Evolutionary conservation across 1,140 invertebrate species (phyloP).

Genomic region (Drosophila burlai): DNA sequence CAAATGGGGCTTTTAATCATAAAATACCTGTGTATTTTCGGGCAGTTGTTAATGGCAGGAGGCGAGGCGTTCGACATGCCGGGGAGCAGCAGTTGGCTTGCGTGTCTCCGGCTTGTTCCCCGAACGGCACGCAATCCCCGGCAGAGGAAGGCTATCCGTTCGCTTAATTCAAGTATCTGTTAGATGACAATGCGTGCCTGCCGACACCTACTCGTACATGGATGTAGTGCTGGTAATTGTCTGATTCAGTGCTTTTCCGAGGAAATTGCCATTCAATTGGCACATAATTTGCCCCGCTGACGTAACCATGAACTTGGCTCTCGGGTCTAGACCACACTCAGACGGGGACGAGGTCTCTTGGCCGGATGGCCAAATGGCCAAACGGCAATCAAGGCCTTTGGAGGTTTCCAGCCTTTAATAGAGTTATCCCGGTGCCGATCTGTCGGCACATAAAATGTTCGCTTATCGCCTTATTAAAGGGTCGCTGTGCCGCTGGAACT

Average conservation of each 20-base stretch:
- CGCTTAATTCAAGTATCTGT: slow-evolving; percentile 48
- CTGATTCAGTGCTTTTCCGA: slow-evolving; percentile 19
- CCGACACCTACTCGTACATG: slow-evolving; percentile 65
- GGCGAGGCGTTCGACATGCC: slow-evolving; percentile 47
- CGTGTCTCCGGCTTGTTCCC: slow-evolving; percentile 69
- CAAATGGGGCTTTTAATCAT: slow-evolving; percentile 75
- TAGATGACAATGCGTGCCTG: slow-evolving; percentile 79
- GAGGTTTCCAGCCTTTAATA: slow-evolving; percentile 52
- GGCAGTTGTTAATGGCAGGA: slow-evolving; percentile 73
- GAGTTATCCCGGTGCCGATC: slow-evolving; percentile 60
- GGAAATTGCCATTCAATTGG: slow-evolving; percentile 62
- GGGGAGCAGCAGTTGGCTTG: slow-evolving; percentile 37
- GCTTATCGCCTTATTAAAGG: slow-evolving; percentile 78
- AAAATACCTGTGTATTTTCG: slow-evolving; percentile 74
- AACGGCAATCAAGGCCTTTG: slow-evolving; percentile 1
- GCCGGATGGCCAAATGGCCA: slow-evolving; percentile 15
- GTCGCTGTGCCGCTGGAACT: slow-evolving; percentile 45
- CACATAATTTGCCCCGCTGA: slow-evolving; percentile 67
- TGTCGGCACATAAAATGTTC: slow-evolving; percentile 61
- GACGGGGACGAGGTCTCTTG: slow-evolving; percentile 1
- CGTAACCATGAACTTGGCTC: slow-evolving; percentile 57
- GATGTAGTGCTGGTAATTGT: slow-evolving; percentile 69
- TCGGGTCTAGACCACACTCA: slow-evolving; percentile 37
- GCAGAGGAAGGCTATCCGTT: neutral
- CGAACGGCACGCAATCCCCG: slow-evolving; percentile 59